Base-by-base conservation (phyloP, 1,140 invertebrate genomes). In the Muscidifurax raptorellus region DNA sequence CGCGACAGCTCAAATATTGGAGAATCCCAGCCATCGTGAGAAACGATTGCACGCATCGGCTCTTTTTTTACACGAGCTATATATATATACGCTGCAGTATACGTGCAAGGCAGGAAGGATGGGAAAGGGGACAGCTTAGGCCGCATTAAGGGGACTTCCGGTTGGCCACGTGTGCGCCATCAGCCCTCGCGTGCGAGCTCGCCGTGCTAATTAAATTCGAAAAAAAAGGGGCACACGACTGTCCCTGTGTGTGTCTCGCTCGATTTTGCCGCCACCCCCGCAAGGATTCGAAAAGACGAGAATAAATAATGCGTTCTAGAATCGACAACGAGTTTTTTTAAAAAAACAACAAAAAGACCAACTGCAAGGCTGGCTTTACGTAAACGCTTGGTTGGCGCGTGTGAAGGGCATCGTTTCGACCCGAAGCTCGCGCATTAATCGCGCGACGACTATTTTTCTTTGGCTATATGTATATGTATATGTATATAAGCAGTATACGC, bases 171-270 rank as follows among this genome's bases (percentile, higher is more conserved):
- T 84, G 82, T 28, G 13, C 25, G 36, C 30, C 12, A 18, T 2
- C 71, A 18, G 18, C 75, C 13, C 71, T 25, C 78, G 47, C 77
- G 40, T 47, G 30, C 67, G 59, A 52, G 72, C 36, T 59, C 12
- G 64, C 18, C 78, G 7, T 22, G 75, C 84, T 85, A 85, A 85
- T 85, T 85, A 85, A 85, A 85, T 85, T 85, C 80, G 30, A 72
- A 80, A 80, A 66, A 30, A 47, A 40, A 72, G n/a, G 59, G 59
- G 59, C 13, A 52, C 32, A 59, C 36, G 74, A 82, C 72, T 10
- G 18, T 18, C 25, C 28, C 25, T 47, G 67, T 67, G 82, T 28
- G 59, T 36, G 77, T 74, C 25, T 22, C 47, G 28, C 44, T 36
- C 67, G 27, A 59, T 74, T 74, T 7, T 36, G 36, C 1, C 32